Conservation (phyloP, 2,113 vertebrate genomes). For the Machaerirhynchus nigripectus region DNA sequence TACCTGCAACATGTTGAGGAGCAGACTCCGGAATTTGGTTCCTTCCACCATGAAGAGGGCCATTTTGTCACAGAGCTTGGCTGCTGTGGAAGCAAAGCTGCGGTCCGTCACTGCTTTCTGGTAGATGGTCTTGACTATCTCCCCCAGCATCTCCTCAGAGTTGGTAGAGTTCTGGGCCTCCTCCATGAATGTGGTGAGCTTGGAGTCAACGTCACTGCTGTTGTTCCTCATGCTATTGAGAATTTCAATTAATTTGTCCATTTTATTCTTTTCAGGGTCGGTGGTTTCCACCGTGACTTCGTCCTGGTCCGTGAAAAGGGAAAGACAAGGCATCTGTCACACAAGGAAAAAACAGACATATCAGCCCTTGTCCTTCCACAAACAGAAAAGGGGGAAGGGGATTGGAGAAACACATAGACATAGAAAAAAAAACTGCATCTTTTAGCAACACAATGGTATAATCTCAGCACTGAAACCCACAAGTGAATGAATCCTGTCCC, state of each 20-base stretch:
- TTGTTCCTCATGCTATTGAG: conserved; percentile 97
- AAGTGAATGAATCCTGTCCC: background rate
- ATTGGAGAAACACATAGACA: background rate
- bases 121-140: conserved; percentile 93
- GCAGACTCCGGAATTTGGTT: conserved; percentile 94
- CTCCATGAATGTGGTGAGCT: conserved; percentile 94
- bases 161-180: conserved; percentile 92
- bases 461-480: background rate
- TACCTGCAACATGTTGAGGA: conserved; percentile 96
- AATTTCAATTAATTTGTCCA: conserved; percentile 92
- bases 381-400: background rate
- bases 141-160: conserved; percentile 88
- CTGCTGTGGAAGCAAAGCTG: conserved; percentile 94
- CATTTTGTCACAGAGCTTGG: conserved; percentile 97
- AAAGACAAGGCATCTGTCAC: conserved; percentile 72
- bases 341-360: conserved; percentile 28
- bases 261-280: conserved; percentile 82
- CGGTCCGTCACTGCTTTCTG: conserved; percentile 89
- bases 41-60: conserved; percentile 97
- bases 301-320: conserved; percentile 81
- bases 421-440: background rate
- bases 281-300: conserved; percentile 77
- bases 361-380: conserved; percentile 21
- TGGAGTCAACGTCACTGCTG: conserved; percentile 88
- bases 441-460: background rate